Base-by-base conservation (phyloP, 2,888 invertebrate genomes). In the Leptarthrus brevirostris region DNA sequence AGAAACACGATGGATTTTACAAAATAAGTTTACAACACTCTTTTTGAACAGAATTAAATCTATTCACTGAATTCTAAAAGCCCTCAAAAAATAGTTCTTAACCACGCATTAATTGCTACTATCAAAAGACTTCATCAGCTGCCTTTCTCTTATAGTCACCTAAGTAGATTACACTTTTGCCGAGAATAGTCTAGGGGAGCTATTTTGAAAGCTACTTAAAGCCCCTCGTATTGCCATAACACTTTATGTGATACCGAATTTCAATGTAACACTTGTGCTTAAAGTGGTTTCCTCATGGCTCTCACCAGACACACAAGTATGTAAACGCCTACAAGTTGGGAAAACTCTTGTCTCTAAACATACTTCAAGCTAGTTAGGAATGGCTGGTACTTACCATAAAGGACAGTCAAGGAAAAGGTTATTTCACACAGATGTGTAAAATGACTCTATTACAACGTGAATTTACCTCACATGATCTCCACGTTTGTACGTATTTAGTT, bases 301-400 rank as follows among this genome's bases (percentile, higher is more conserved):
- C 69, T 69, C 69, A 52, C 69, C 20, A 30, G 69, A 34, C 69
- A 22, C 69, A 69, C 52, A 69, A 69, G 69, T 49, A 69, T 52
- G 69, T 52, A 69, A 69, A 69, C 69, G 69, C 69, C 69, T 69
- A 69, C 69, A 69, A 69, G 69, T 69, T 69, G 69, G 69, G 69
- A 69, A 69, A 69, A 69, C 69, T 69, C 69, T 69, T 69, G 69
- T 69, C 69, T 69, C 69, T 69, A 69, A 69, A 69, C 69, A 69
- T 52, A 69, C 69, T 69, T 69, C 30, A 69, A 69, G 69, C 52
- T 66, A 66, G 66, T 66, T 69, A 69, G 69, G 34, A 72, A 72
- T 72, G 40, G 72, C 72, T 72, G 58, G 47, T 58, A 47, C 56
- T 72, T 72, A 47, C 47, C 72, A 72, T 72, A 58, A 72, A 72